Percentiles rank a stretch among this genome's conserved stretches.
These are phyloP conservation scores for Lordiphosa collinella DNA, from an alignment of 1,140 invertebrate species.

Conservation along the genomic window DNA sequence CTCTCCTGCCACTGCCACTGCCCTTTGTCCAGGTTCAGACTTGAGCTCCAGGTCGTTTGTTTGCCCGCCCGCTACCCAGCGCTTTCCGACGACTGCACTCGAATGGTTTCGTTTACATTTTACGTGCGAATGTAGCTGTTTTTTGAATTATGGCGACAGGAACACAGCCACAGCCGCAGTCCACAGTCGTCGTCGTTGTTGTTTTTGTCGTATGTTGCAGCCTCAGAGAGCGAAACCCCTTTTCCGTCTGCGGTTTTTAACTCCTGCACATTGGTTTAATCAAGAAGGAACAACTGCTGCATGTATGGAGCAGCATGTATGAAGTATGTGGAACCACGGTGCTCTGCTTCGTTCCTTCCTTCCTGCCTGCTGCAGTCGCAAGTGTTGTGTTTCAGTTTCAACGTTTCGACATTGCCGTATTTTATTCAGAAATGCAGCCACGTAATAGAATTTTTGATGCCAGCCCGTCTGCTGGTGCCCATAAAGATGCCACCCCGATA, in stretches of 20 bases:
- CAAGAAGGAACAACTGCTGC: too few relatives aligned
- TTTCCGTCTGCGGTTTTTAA: constrained; percentile 51
- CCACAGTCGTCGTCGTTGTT: background rate
- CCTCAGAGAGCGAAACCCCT: constrained; percentile 28
- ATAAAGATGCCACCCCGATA: constrained; percentile 75
- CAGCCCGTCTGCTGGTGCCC: constrained; percentile 63
- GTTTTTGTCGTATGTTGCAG: too few relatives aligned
- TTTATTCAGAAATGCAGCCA: constrained; percentile 76
- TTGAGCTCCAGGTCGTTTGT: constrained; percentile 65
- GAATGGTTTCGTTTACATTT: constrained; percentile 77
- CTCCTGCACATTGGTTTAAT: constrained; percentile 22
- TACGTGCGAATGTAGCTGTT: constrained; percentile 77
- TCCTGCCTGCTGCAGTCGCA: constrained; percentile 53
- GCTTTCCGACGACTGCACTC: constrained; percentile 40
- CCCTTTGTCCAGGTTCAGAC: constrained; percentile 70
- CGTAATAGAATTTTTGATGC: constrained; percentile 77
- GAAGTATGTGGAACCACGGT: too few relatives aligned
- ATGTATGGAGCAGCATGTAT: too few relatives aligned
- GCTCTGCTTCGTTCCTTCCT: constrained; percentile 18
- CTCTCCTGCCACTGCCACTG: constrained; percentile 37
- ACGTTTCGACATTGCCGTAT: constrained; percentile 55
- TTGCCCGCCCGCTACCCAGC: background rate
- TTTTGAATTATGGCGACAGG: constrained; percentile 77
- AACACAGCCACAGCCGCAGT: constrained; percentile 37
- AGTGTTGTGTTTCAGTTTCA: constrained; percentile 71